Evolutionary conservation across 2,113 vertebrate genomes (phyloP).

Genomic region (Isurus oxyrinchus): DNA sequence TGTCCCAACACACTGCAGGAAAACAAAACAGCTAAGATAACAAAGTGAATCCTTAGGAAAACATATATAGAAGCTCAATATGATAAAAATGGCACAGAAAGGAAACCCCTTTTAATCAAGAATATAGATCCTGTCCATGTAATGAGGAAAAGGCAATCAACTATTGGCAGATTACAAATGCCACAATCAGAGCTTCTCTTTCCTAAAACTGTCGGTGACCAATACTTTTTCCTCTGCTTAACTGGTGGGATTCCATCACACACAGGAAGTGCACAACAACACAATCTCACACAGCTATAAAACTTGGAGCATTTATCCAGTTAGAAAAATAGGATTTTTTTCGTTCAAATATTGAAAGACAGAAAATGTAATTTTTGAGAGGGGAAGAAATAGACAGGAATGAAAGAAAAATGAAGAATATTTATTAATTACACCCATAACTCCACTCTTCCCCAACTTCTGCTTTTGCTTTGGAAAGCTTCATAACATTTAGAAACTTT

Average conservation of each 20-base stretch:
- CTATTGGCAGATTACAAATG: not conserved
- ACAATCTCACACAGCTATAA: not conserved
- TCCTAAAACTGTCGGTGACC: not conserved
- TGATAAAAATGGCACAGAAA: not conserved
- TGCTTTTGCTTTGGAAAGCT: not conserved
- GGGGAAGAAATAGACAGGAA: not conserved
- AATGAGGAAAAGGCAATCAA: not conserved
- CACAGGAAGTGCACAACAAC: not conserved
- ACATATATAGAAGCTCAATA: not conserved
- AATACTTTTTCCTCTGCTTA: not conserved
- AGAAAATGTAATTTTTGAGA: not conserved
- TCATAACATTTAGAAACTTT: not conserved
- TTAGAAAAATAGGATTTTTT: not conserved
- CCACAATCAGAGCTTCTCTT: not conserved
- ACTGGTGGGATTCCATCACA: not conserved
- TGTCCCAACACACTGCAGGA: slow-evolving; percentile 46
- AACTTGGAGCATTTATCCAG: not conserved
- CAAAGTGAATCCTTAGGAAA: not conserved
- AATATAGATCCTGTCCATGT: not conserved
- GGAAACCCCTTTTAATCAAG: not conserved
- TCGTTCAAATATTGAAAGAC: not conserved
- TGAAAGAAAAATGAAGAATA: not conserved
- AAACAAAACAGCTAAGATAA: slow-evolving; percentile 47
- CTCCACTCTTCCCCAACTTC: too few relatives aligned
- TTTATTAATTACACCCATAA: slow-evolving; percentile 21